Percentiles rank a stretch among this genome's conserved stretches.
These are phyloP conservation scores for Cenopis cana DNA, from an alignment of 2,888 invertebrate genomes.

Conservation along the genomic window DNA sequence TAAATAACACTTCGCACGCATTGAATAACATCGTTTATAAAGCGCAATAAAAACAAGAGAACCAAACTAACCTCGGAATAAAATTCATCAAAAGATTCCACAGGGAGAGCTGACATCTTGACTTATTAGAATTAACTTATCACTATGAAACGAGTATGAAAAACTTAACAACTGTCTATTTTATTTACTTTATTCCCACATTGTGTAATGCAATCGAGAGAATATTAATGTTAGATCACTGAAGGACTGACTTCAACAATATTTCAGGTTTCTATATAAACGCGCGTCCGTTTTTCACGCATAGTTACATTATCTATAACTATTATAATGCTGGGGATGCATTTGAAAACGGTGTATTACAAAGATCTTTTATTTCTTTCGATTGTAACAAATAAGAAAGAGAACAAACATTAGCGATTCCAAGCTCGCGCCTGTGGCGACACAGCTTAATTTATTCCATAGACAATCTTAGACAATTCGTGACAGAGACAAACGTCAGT, in stretches of 20 bases:
- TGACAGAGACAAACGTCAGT: not conserved
- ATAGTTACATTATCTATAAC: not conserved
- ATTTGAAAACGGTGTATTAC: too few relatives aligned
- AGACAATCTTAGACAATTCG: not conserved
- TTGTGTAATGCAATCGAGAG: not conserved
- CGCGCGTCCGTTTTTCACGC: conserved; percentile 24
- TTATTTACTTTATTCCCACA: conserved; percentile 23
- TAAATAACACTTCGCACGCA: not conserved
- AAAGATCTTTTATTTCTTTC: too few relatives aligned
- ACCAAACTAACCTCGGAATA: conserved; percentile 89
- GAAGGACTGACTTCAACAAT: not conserved
- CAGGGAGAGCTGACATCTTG: conserved; percentile 79
- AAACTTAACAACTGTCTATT: not conserved
- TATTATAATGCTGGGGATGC: not conserved
- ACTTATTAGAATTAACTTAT: conserved; percentile 23
- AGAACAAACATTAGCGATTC: not conserved
- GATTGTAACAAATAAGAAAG: not conserved
- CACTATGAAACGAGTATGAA: conserved; percentile 13
- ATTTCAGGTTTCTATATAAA: conserved; percentile 6
- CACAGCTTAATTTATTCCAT: conserved; percentile 2
- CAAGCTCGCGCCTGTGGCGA: not conserved
- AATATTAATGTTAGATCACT: conserved; percentile 28
- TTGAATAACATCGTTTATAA: not conserved
- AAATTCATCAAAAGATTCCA: conserved; percentile 91
- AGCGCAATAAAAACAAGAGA: conserved; percentile 3